Base-by-base conservation (phyloP, 1,140 invertebrate genomes). In the Amyelois transitella region DNA sequence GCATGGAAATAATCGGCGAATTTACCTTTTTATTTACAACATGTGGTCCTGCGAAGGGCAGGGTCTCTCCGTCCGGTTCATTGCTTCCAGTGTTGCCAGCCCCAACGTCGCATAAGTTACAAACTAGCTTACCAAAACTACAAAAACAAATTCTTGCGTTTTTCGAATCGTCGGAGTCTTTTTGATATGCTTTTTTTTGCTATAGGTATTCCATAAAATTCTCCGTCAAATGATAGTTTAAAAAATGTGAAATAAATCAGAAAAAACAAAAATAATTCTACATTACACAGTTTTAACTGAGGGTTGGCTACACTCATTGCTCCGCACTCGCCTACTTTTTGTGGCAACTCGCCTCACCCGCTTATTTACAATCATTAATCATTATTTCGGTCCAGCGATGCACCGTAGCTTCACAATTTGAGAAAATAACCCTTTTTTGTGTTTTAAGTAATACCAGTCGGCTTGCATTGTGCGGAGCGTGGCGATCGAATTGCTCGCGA, bases 311-410 rank as follows among this genome's bases (percentile, higher is more conserved):
- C n/a, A n/a, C n/a, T n/a, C n/a, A n/a, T n/a, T n/a, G n/a, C n/a
- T n/a, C n/a, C 60, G 64, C 76, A 64, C 53, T 62, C 62, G 64
- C 52, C 51, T 60, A 69, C 71, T 80, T 83, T 86, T 81, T 83
- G 66, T 75, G 60, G 53, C 53, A 57, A 53, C 70, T 63, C 60
- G 58, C 47, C 77, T 72, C 77, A 86, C 78, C 84, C 82, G 84
- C 79, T 86, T 86, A 88, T 88, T 88, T 86, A 71, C 72, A 64
- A 83, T 76, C 84, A 88, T 88, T 78, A 86, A 88, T 88, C 84
- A 88, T 88, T 85, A 88, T 85, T 86, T 84, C 71, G 82, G 77
- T 69, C 75, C 75, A 75, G 58, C 72, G 53, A 55, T 72, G 72
- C 71, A 69, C 69, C 58, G 67, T 66, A 57, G 64, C 66, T 63